Percentiles rank a stretch among this genome's conserved stretches.
Conservation (phyloP, 2,797 vertebrate species). For the Cyclopterus lumpus region DNA sequence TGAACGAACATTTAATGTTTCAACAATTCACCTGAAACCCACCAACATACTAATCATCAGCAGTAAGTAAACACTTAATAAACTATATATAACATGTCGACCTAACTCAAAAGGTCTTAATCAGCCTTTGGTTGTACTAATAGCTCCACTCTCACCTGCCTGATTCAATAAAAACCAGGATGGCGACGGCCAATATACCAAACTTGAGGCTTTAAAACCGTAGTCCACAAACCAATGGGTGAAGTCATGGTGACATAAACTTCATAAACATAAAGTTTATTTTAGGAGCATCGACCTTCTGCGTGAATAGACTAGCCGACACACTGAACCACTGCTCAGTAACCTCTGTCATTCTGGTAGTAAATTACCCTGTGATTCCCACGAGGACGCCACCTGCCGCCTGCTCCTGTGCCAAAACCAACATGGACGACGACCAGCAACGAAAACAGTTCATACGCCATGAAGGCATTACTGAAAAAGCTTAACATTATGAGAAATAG, state of each 20-base stretch:
- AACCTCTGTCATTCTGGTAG: not conserved
- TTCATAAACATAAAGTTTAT: not conserved
- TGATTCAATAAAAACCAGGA: not conserved
- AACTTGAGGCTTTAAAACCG: not conserved
- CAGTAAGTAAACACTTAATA: not conserved
- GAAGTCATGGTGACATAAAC: not conserved
- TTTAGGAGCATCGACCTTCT: not conserved
- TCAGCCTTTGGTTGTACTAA: too few species aligned
- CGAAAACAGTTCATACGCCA: not conserved
- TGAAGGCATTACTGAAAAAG: not conserved
- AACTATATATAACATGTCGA: too few species aligned
- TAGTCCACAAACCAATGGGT: not conserved
- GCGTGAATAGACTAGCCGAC: not conserved
- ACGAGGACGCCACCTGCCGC: not conserved
- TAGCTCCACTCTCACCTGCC: not conserved
- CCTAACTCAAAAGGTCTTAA: too few species aligned
- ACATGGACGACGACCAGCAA: not conserved
- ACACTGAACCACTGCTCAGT: not conserved
- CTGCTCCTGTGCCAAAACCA: not conserved
- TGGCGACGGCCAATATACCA: not conserved
- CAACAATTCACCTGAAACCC: not conserved
- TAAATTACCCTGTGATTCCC: not conserved
- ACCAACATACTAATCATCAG: not conserved
- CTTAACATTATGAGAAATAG: not conserved
- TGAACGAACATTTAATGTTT: not conserved